Conservation (phyloP, 2,113 vertebrate genomes). For the Mormyrus iriodes region DNA sequence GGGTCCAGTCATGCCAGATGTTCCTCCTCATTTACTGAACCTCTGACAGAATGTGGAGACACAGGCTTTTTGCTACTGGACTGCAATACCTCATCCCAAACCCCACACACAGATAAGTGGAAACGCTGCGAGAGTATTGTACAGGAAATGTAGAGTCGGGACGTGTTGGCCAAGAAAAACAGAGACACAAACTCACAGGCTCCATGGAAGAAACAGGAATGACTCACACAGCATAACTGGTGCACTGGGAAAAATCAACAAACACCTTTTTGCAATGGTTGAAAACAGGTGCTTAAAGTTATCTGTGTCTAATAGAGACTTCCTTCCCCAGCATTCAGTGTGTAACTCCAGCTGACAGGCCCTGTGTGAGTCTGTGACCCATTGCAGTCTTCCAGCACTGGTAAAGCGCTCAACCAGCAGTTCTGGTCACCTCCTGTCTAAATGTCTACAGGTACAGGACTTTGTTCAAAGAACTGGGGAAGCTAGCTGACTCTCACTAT, state of each 20-base stretch:
- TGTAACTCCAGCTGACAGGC: conserved; percentile 14
- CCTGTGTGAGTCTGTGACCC: neutral
- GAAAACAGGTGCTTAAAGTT: conserved; percentile 13
- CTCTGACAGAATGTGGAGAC: neutral
- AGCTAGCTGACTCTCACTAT: neutral
- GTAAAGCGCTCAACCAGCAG: neutral
- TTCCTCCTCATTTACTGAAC: neutral
- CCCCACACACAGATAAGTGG: neutral
- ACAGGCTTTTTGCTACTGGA: neutral
- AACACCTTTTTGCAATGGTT: neutral
- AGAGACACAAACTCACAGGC: neutral
- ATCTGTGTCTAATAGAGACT: conserved; percentile 13
- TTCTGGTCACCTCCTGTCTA: neutral
- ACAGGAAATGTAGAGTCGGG: neutral
- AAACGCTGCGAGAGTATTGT: neutral
- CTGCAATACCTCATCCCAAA: neutral
- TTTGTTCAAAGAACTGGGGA: neutral
- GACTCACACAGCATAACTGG: neutral
- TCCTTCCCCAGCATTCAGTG: neutral
- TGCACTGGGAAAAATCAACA: neutral
- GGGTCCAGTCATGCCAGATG: neutral
- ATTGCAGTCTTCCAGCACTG: neutral
- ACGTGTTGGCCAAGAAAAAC: neutral
- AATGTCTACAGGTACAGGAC: neutral
- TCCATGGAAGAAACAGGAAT: neutral